Evolutionary conservation across 2,888 invertebrate species (phyloP).

Genomic region (Invenusta paracnida): DNA sequence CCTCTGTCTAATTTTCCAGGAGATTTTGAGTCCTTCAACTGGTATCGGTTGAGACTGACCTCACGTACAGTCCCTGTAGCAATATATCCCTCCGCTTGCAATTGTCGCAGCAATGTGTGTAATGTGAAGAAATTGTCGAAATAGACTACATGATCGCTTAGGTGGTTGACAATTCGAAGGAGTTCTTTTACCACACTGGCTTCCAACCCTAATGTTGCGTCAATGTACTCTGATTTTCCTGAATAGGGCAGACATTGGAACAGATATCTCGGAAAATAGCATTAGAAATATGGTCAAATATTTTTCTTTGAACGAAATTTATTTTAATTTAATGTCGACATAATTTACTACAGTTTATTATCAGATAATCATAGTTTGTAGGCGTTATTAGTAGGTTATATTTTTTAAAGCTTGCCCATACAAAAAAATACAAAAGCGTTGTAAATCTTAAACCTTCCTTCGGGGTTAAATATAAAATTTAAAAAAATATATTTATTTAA

Average conservation of each 20-base stretch:
- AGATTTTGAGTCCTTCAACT: conserved; percentile 18
- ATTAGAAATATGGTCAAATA: too few relatives aligned
- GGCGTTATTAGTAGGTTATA: too few relatives aligned
- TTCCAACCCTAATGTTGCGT: conserved; percentile 22
- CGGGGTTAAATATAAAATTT: too few relatives aligned
- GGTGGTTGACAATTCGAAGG: neutral
- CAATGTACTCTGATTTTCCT: conserved; percentile 22
- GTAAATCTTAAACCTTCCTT: too few relatives aligned
- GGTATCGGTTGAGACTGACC: neutral
- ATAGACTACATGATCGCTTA: neutral
- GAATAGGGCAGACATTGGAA: conserved; percentile 23
- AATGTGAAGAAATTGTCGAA: neutral
- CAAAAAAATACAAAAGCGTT: too few relatives aligned
- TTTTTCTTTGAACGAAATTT: too few relatives aligned
- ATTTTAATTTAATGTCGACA: too few relatives aligned
- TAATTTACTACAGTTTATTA: too few relatives aligned
- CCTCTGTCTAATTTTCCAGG: conserved; percentile 17
- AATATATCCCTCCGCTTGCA: conserved; percentile 12
- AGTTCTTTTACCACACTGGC: conserved; percentile 19
- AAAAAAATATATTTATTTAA: too few relatives aligned
- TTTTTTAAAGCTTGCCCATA: too few relatives aligned
- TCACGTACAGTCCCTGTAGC: conserved; percentile 13
- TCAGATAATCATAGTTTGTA: too few relatives aligned
- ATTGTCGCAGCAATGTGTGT: conserved; percentile 20
- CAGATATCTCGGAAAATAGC: too few relatives aligned